Percentiles rank a stretch among this genome's conserved stretches.
Conservation (phyloP, 2,113 vertebrate genomes). For the Scytalopus superciliaris region DNA sequence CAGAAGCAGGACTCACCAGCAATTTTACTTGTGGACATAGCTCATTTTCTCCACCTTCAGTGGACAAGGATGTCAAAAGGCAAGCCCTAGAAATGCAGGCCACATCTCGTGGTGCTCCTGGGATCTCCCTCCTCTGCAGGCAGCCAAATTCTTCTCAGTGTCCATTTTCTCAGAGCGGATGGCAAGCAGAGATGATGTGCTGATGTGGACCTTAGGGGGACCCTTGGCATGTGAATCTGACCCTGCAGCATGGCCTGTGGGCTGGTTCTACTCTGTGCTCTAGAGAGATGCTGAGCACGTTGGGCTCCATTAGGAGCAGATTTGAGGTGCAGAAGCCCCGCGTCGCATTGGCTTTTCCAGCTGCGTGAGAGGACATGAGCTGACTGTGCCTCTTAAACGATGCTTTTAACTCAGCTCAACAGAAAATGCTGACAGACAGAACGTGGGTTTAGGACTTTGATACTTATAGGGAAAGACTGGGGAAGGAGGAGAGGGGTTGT, state of each 20-base stretch:
- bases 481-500: background rate
- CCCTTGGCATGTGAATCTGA: background rate
- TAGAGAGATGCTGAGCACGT: background rate
- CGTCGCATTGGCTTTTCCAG: constrained; percentile 6
- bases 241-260: accelerated
- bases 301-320: background rate
- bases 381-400: constrained; percentile 8
- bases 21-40: background rate
- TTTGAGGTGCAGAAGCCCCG: background rate
- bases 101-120: background rate
- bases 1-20: background rate
- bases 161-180: background rate
- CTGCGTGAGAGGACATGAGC: constrained; percentile 29
- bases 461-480: constrained; percentile 3
- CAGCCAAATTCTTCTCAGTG: background rate
- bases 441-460: constrained; percentile 28
- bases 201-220: background rate
- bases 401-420: constrained; percentile 32
- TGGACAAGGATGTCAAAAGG: background rate
- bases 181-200: background rate
- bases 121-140: background rate
- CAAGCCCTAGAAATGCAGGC: background rate
- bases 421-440: constrained; percentile 45
- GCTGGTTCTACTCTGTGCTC: background rate
- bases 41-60: background rate